Percentiles rank a stretch among this genome's conserved stretches.
These are phyloP conservation scores for Lepidurus arcticus DNA, from an alignment of 1,140 invertebrate genomes.

Conservation along the genomic window DNA sequence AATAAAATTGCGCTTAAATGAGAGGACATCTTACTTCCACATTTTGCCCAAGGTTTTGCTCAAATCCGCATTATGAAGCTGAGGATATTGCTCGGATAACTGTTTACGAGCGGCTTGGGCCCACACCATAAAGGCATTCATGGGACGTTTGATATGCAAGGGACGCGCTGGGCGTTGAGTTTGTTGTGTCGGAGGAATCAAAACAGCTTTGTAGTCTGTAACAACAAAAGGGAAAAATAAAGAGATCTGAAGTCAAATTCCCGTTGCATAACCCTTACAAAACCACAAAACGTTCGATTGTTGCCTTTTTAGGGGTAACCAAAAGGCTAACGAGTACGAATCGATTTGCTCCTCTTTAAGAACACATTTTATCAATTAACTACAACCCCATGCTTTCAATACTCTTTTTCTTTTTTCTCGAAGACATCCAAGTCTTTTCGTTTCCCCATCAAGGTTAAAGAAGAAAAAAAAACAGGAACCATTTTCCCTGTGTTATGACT, in stretches of 20 bases:
- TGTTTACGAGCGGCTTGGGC: slow-evolving; percentile 95
- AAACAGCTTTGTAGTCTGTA: slow-evolving; percentile 2
- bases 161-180: slow-evolving; percentile 13
- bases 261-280: background rate
- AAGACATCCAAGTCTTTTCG: background rate
- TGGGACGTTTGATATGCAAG: slow-evolving; percentile 88
- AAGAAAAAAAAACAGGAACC: background rate
- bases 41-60: slow-evolving; percentile 89
- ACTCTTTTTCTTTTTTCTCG: background rate
- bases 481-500: background rate
- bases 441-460: background rate
- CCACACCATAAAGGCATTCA: slow-evolving; percentile 99
- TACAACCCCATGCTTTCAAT: background rate
- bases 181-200: slow-evolving; percentile 14
- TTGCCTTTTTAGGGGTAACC: background rate
- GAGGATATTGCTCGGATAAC: slow-evolving; percentile 96
- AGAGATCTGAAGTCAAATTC: slow-evolving; percentile 4
- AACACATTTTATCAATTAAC: slow-evolving; percentile 10
- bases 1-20: background rate
- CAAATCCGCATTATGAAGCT: slow-evolving; percentile 99
- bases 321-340: background rate
- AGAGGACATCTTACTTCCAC: background rate
- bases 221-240: background rate
- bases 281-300: slow-evolving; percentile 5
- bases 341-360: slow-evolving; percentile 5